Percentiles rank a stretch among this genome's conserved stretches.
Evolutionary conservation across 2,888 invertebrate genomes (phyloP).

Genomic region (Papilio gigon): DNA sequence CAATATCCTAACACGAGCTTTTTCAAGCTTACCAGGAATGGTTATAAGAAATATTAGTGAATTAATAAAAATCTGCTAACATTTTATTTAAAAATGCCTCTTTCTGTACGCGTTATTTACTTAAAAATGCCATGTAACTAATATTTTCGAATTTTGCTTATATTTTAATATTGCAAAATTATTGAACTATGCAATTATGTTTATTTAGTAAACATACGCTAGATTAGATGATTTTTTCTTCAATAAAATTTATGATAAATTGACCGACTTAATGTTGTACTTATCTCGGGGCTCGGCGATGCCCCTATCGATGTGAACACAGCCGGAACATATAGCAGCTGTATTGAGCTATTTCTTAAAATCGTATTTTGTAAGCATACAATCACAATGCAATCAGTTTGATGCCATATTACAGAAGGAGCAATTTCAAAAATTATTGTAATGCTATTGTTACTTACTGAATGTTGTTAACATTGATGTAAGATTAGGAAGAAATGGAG

Average conservation of each 20-base stretch:
- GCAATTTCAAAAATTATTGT: slow-evolving; percentile 63
- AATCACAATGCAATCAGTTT: slow-evolving; percentile 60
- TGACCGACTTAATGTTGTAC: no score
- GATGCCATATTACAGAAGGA: slow-evolving; percentile 54
- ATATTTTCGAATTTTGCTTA: no score
- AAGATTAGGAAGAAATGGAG: slow-evolving; percentile 36
- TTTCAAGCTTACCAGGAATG: no score
- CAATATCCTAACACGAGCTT: no score
- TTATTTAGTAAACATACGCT: no score
- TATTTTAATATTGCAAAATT: slow-evolving; percentile 1
- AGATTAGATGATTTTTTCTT: no score
- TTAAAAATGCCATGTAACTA: no score
- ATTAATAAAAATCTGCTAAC: no score
- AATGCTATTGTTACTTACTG: slow-evolving; percentile 60
- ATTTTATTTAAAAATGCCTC: no score
- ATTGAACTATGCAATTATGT: slow-evolving; percentile 5
- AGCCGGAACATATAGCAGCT: not conserved
- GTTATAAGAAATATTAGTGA: no score
- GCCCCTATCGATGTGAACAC: not conserved
- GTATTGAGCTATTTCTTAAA: slow-evolving; percentile 27
- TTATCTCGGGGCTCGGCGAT: not conserved
- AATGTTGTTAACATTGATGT: slow-evolving; percentile 56
- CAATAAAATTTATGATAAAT: no score
- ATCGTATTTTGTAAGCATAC: slow-evolving; percentile 42
- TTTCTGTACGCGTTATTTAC: no score